Conservation (phyloP, 1,140 invertebrate genomes). For the Leptopilina boulardi region DNA sequence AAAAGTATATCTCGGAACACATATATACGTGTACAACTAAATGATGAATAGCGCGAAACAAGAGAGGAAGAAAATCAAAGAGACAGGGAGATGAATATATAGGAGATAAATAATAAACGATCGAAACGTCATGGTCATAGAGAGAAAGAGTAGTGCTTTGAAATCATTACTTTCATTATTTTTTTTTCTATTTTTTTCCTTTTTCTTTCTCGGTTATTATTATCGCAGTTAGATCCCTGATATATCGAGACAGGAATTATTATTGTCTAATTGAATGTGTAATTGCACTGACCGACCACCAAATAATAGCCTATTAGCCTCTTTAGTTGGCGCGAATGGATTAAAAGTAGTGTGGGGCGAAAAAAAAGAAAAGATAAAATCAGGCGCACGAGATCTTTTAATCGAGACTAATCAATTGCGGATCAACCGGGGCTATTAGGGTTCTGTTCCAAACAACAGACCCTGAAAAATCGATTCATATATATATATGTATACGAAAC, state of each 20-base stretch:
- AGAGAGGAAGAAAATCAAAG: not conserved
- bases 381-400: constrained; percentile 41
- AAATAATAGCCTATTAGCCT: constrained; percentile 66
- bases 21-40: not conserved
- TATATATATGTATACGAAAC: constrained; percentile 47
- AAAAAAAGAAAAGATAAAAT: not conserved
- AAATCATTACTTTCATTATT: constrained; percentile 34
- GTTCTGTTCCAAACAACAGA: constrained; percentile 35
- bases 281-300: constrained; percentile 57
- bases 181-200: constrained; percentile 50
- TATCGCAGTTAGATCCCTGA: constrained; percentile 59
- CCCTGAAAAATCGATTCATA: constrained; percentile 26
- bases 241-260: constrained; percentile 58
- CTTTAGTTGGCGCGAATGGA: constrained; percentile 31
- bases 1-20: too few relatives aligned
- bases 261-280: constrained; percentile 67
- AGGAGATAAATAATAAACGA: constrained; percentile 59
- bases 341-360: not conserved
- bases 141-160: not conserved
- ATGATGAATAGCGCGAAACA: constrained; percentile 39
- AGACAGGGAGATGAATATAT: constrained; percentile 39
- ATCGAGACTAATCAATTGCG: constrained; percentile 52
- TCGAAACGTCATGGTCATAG: constrained; percentile 37
- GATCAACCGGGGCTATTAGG: constrained; percentile 57
- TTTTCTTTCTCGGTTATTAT: constrained; percentile 57